Percentiles rank a stretch among this genome's conserved stretches.
These are phyloP conservation scores for Acipenser ruthenus DNA, from an alignment of 2,797 vertebrate genomes.

Conservation along the genomic window DNA sequence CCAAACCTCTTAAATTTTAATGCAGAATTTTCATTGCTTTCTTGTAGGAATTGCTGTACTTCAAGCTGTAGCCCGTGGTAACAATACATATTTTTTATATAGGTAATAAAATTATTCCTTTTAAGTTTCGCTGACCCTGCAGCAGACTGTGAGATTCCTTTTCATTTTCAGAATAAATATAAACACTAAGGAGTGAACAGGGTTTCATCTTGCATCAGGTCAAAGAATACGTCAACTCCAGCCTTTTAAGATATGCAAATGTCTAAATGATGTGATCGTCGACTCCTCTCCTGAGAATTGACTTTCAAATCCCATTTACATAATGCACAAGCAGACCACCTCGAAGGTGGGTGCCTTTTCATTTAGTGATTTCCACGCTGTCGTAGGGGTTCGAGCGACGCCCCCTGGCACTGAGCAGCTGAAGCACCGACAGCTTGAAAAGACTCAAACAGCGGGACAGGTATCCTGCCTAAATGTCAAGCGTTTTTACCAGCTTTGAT, in stretches of 20 bases:
- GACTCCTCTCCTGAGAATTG: not conserved
- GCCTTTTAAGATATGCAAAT: too few relatives aligned
- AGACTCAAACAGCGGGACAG: not conserved
- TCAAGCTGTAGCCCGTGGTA: too few relatives aligned
- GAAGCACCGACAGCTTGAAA: not conserved
- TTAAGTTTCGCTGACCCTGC: not conserved
- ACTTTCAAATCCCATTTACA: not conserved
- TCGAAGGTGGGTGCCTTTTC: not conserved
- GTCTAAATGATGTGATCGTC: not conserved
- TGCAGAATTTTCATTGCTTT: too few relatives aligned
- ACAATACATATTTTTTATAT: too few relatives aligned
- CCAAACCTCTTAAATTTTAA: too few relatives aligned
- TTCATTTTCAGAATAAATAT: too few relatives aligned
- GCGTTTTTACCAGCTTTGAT: not conserved
- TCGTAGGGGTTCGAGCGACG: not conserved
- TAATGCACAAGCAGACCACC: not conserved
- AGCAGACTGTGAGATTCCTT: too few relatives aligned
- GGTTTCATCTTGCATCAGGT: too few relatives aligned
- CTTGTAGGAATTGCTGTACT: too few relatives aligned
- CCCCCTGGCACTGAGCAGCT: not conserved
- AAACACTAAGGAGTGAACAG: too few relatives aligned
- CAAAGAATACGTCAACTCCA: too few relatives aligned
- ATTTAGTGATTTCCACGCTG: not conserved
- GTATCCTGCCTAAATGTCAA: constrained; percentile 2
- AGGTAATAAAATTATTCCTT: too few relatives aligned